A percentile compares a stretch with the other conserved stretches of the same genome.
Evolutionary conservation across 2,113 vertebrate genomes (phyloP).

Genomic region (Pachycephala philippinensis): DNA sequence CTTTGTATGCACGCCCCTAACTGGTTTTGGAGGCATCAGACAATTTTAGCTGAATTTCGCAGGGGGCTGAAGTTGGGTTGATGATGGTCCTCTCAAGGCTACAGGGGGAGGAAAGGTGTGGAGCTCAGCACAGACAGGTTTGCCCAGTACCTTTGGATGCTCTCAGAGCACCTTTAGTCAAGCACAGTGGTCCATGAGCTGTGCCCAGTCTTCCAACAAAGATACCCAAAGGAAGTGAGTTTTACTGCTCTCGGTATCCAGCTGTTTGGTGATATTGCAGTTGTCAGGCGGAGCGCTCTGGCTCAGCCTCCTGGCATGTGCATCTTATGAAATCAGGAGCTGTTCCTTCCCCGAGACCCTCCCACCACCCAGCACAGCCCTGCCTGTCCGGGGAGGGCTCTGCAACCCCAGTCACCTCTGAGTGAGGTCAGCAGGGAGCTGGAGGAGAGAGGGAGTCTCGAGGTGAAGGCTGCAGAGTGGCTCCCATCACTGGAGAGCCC

Average conservation of each 20-base stretch:
- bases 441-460: background rate
- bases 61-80: background rate
- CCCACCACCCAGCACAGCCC: background rate
- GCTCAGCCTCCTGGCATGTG: background rate
- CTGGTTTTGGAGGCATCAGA: constrained; percentile 31
- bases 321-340: background rate
- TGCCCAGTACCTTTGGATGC: background rate
- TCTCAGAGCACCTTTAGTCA: background rate
- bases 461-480: background rate
- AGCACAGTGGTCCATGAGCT: background rate
- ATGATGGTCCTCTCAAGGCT: background rate
- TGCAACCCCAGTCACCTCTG: background rate
- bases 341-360: background rate
- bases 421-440: background rate
- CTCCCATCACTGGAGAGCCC: background rate
- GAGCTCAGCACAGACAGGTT: background rate
- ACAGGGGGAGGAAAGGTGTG: background rate
- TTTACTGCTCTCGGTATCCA: background rate
- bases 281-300: background rate
- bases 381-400: accelerated
- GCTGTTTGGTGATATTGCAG: background rate
- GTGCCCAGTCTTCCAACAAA: background rate
- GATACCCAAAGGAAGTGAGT: background rate
- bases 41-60: constrained; percentile 41
- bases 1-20: background rate